Base-by-base conservation (phyloP, 2,888 invertebrate genomes). In the Carpatolechia fugitivella region DNA sequence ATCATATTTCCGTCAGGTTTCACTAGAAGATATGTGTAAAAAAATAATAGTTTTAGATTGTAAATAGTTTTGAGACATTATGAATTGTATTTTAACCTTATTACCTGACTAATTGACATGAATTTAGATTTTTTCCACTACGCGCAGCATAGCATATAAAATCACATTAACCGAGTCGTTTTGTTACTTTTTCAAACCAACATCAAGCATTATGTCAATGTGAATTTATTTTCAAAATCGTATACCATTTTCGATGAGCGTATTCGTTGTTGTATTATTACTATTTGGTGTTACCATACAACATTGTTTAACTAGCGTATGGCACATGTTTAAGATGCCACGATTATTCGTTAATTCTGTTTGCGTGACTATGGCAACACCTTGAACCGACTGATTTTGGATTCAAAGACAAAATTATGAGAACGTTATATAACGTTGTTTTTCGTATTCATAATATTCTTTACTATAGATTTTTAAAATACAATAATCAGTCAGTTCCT, bases 91-190 rank as follows among this genome's bases (percentile, higher is more conserved):
- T 36, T 40, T 18, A 44, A 40, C 20, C 16, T 58, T 67, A 65
- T 63, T 60, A 62, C 60, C 60, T 16, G 59, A 57, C 61, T 72
- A 74, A 76, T 76, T 77, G 76, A 77, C 76, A n/a, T 47, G 53
- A 44, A 52, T 48, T 60, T 20, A 38, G 29, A 3, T 40, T 56
- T 50, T 50, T 16, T 36, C 13, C 6, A 30, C 30, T 53, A 44
- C 59, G 63, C 64, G 59, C 62, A 63, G 61, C 62, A 60, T 55
- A 60, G 61, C 48, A 18, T 13, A 52, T 52, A 56, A 56, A 54
- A 54, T 54, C 57, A 57, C 62, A 55, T 41, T 35, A 53, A 55
- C 40, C 11, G 18, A 18, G 31, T 18, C 40, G 16, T 13, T 20
- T 18, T n/a, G 44, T 44, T 20, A 2, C n/a, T n/a, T 44, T 1